Base-by-base conservation (phyloP, 2,888 invertebrate species). In the Andrena fulva region DNA sequence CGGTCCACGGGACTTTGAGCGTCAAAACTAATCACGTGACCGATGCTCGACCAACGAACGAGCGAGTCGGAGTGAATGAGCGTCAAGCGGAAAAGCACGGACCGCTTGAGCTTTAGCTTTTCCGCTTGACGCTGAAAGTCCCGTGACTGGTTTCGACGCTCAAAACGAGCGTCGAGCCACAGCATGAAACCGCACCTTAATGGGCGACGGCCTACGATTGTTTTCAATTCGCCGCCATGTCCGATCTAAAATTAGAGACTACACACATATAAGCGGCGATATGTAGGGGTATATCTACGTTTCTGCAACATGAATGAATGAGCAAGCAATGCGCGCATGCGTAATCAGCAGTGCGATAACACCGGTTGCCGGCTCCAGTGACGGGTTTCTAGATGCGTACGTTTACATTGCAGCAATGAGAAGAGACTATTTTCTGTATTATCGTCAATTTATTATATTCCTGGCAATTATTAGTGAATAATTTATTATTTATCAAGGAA, bases 251-350 rank as follows among this genome's bases (percentile, higher is more conserved):
- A 33, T 2, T 50, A 6, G 50, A 31, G 42, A 6, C 10, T 31
- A 52, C 10, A 31, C 33, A 4, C 42, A 56, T 24, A 56, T 12
- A 54, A 54, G 42, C 16, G 4, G 42, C 16, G 42, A 42, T 42
- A 16, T 42, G 42, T 56, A 2, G 10, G 27, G 0, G 27, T 12
- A 0, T 35, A 12, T 2, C 24, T 31, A 7, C 42, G 7, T 35
- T 27, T 29, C 20, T 29, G 33, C 33, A 31, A 31, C 2, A n/a
- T 52, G 12, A 33, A 35, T 24, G 35, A 52, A 29, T 8, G 12
- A 29, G n/a, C 5, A 20, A 33, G 4, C 2, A 56, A 56, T 42
- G 20, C 5, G 35, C 80, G 80, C 80, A 73, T 73, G 80, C 79
- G 80, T 68, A 48, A 48, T 64, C 6, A 33, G 12, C 27, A 33